Conservation (phyloP, 2,797 vertebrate species). For the Tragelaphus oryx region DNA sequence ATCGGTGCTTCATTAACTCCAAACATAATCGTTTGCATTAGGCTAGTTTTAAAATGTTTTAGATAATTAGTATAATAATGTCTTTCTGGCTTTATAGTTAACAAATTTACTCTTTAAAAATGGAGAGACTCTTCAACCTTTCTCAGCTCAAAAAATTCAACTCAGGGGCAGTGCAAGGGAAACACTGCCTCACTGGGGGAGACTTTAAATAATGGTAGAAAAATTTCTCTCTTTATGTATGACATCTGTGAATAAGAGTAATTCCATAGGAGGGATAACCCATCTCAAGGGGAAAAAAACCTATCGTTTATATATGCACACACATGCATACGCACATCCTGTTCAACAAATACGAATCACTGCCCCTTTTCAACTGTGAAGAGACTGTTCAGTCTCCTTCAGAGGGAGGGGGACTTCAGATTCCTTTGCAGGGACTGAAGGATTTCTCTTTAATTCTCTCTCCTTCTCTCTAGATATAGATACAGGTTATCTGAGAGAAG, state of each 20-base stretch:
- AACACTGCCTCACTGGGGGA: background rate
- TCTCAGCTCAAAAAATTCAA: conserved; percentile 50
- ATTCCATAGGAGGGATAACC: background rate
- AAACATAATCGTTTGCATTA: conserved; percentile 65
- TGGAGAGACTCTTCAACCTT: conserved; percentile 43
- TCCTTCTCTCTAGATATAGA: background rate
- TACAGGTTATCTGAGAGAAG: background rate
- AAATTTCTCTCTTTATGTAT: conserved; percentile 4
- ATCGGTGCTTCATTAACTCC: conserved; percentile 77
- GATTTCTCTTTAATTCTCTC: background rate
- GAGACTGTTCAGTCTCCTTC: background rate
- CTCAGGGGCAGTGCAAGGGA: background rate
- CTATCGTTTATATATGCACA: background rate
- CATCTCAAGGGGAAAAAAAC: background rate
- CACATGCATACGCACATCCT: background rate
- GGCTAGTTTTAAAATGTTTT: conserved; percentile 64
- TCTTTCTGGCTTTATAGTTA: conserved; percentile 55
- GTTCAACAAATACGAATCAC: background rate
- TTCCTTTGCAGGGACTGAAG: background rate
- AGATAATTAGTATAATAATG: conserved; percentile 50
- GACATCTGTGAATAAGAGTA: background rate
- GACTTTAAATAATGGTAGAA: background rate
- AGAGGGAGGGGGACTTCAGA: background rate
- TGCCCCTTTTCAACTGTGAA: background rate
- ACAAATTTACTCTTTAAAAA: conserved; percentile 53